Percentiles rank a stretch among this genome's conserved stretches.
These are phyloP conservation scores for Gisinianus flammeolus DNA, from an alignment of 2,888 invertebrate genomes.

Conservation along the genomic window DNA sequence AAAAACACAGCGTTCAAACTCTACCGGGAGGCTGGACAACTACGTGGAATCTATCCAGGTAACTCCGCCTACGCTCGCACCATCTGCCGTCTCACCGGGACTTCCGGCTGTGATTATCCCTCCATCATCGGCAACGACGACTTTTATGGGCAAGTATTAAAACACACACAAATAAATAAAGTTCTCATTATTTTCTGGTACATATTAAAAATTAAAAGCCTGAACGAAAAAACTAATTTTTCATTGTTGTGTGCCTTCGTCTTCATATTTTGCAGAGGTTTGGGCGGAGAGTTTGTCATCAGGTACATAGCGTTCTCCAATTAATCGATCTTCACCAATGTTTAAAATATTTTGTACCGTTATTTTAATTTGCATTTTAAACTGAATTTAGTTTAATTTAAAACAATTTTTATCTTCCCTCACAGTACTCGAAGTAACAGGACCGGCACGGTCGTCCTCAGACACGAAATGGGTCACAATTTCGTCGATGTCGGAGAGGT, in stretches of 20 bases:
- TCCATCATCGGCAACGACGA: conserved; percentile 56
- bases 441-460: conserved; percentile 41
- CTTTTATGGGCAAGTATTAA: conserved; percentile 42
- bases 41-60: conserved; percentile 53
- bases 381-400: no score
- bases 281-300: conserved; percentile 41
- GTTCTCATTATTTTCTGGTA: no score
- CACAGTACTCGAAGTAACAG: conserved; percentile 27
- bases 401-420: no score
- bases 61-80: conserved; percentile 49
- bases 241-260: not conserved
- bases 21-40: conserved; percentile 49
- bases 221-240: no score
- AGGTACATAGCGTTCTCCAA: not conserved
- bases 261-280: conserved; percentile 31
- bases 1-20: conserved; percentile 51
- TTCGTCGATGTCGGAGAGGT: conserved; percentile 46
- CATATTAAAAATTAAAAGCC: no score
- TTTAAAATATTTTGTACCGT: no score
- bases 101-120: conserved; percentile 54
- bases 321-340: not conserved
- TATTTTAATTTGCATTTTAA: no score
- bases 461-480: conserved; percentile 51
- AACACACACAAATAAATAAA: no score
- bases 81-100: conserved; percentile 47